Conservation (phyloP, 2,888 invertebrate species). For the Hedychridium roseum region DNA sequence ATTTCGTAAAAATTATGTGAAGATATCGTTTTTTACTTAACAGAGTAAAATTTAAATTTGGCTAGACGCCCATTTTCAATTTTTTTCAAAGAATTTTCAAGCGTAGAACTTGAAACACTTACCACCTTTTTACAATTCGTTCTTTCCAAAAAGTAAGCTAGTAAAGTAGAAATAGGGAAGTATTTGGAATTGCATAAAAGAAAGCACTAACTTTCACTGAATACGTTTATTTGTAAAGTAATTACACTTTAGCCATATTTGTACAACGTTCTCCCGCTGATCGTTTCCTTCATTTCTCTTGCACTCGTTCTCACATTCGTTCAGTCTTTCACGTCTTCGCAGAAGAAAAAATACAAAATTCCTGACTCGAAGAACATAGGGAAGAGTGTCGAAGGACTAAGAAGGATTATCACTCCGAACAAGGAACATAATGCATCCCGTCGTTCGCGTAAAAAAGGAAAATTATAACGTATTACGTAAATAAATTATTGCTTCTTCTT, state of each 20-base stretch:
- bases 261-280: conserved; percentile 27
- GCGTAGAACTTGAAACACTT: too few species aligned
- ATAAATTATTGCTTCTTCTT: too few species aligned
- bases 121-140: too few species aligned
- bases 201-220: conserved; percentile 39
- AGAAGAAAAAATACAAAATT: conserved; percentile 40
- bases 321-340: conserved; percentile 16
- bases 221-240: conserved; percentile 42
- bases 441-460: conserved; percentile 6
- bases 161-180: too few species aligned
- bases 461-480: too few species aligned
- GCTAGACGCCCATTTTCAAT: too few species aligned
- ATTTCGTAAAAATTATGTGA: too few species aligned
- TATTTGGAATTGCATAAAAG: too few species aligned
- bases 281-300: conserved; percentile 2
- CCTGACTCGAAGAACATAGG: conserved; percentile 25
- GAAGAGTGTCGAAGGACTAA: conserved; percentile 14
- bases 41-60: too few species aligned
- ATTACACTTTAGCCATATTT: conserved; percentile 39
- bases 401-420: conserved; percentile 28
- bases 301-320: conserved; percentile 1
- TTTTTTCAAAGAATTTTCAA: too few species aligned
- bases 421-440: conserved; percentile 30
- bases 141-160: too few species aligned
- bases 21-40: too few species aligned